Percentiles rank a stretch among this genome's conserved stretches.
Evolutionary conservation across 2,113 vertebrate species (phyloP).

Genomic region (Pedionomus torquatus): DNA sequence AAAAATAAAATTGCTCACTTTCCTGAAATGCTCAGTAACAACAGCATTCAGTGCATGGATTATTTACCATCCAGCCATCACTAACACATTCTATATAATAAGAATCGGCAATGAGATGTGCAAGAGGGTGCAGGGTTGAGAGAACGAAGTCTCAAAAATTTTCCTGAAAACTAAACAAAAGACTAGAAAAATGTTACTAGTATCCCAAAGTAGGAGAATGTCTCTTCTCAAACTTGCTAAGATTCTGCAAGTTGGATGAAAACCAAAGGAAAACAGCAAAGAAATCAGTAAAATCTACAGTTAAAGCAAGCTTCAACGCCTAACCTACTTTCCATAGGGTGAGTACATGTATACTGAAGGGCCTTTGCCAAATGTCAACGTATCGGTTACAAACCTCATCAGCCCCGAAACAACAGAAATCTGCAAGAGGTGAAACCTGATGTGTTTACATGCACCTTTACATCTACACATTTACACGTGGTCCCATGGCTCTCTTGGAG

Average conservation of each 20-base stretch:
- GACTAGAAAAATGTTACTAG: background rate
- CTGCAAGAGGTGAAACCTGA: background rate
- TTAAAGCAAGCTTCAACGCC: background rate
- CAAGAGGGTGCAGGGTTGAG: background rate
- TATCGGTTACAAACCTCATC: background rate
- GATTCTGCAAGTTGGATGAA: background rate
- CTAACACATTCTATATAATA: background rate
- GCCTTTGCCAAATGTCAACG: background rate
- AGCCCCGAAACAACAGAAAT: background rate
- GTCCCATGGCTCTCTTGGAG: background rate
- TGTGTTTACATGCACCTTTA: background rate
- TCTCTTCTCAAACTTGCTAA: background rate
- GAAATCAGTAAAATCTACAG: background rate
- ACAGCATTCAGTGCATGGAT: background rate
- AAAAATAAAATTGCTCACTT: background rate
- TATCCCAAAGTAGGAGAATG: background rate
- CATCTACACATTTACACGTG: background rate
- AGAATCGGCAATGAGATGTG: background rate
- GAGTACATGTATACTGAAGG: background rate
- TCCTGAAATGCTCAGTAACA: background rate
- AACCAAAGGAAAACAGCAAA: background rate
- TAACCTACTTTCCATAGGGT: background rate
- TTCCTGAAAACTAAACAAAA: background rate
- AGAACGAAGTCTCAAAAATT: background rate
- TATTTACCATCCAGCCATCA: background rate